phyloP scores from a whole-genome alignment of 1,140 invertebrate genomes.

The Camponotus vicinus region DNA sequence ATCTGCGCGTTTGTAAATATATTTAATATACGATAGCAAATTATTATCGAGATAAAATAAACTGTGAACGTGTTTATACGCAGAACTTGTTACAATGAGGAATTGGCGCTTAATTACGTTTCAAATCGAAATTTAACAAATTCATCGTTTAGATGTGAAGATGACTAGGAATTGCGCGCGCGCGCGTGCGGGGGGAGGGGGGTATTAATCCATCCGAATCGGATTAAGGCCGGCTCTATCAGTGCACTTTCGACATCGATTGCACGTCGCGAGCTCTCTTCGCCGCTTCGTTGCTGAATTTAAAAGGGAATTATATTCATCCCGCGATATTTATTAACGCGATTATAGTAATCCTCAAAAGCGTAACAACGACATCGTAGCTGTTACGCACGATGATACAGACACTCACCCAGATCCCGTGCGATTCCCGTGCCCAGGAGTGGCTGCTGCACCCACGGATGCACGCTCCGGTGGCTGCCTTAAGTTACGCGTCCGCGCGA shows the following conservation, averaged over 20 bases:
- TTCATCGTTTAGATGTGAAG: background rate
- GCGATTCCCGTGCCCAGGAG: conserved; percentile 66
- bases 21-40: background rate
- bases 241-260: conserved; percentile 22
- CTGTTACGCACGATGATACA: conserved; percentile 22
- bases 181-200: too few relatives aligned
- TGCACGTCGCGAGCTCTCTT: background rate
- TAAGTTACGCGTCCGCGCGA: conserved; percentile 70
- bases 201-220: background rate
- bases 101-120: background rate
- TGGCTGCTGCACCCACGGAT: conserved; percentile 77
- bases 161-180: background rate
- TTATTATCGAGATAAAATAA: background rate
- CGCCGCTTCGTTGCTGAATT: conserved; percentile 12
- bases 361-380: conserved; percentile 56
- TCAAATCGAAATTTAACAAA: background rate
- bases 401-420: conserved; percentile 59
- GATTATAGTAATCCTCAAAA: conserved; percentile 70
- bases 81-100: background rate
- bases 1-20: background rate
- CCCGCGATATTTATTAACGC: conserved; percentile 65
- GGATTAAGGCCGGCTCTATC: conserved; percentile 18
- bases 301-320: conserved; percentile 53
- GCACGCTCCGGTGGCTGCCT: conserved; percentile 75
- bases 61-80: background rate